Base-by-base conservation (phyloP, 2,888 invertebrate species). In the Glomeris marginata region DNA sequence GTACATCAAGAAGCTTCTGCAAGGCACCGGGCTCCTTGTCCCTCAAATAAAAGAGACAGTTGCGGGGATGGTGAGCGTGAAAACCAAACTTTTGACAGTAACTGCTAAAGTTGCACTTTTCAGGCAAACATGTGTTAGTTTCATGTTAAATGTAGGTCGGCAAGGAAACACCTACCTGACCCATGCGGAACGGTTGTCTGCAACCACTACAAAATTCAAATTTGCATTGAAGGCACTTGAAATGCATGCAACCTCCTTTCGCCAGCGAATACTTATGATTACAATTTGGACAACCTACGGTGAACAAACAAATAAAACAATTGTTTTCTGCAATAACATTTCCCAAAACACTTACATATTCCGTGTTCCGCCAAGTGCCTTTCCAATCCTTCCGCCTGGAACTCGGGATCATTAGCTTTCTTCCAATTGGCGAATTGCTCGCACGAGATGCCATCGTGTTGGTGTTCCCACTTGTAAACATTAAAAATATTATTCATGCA, bases 381-480 rank as follows among this genome's bases (percentile, higher is more conserved):
- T 40, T 84, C 82, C 16, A 94, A 78, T 1, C 84, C 87, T 34
- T 77, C 77, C 0, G 80, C 80, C 61, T 90, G 86, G 56, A 78
- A 76, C 62, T 90, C 86, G 0, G 88, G 87, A 70, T 92, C 90
- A 60, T 90, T 90, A 56, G 80, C 81, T 55, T 84, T 81, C 62
- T 85, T 79, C 88, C 90, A 91, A 57, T 78, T 77, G 20, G 79
- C 76, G 65, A 84, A 92, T 61, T 84, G 77, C 54, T 88, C 86
- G 66, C 92, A 94, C 2, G 78, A 75, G 53, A 88, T 74, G 21
- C 84, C 84, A 61, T 90, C 87, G 64, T 95, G 94, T 63, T 90
- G 86, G 52, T 79, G 74, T 62, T 84, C 84, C 94, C 94, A 94
- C 87, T 91, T 64, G n/a, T n/a, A n/a, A n/a, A n/a, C n/a, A n/a